Evolutionary conservation across 30 jellyfish, hydroid and myxozoan species (phyloP).

Genomic region (Chironex yamaguchii): DNA sequence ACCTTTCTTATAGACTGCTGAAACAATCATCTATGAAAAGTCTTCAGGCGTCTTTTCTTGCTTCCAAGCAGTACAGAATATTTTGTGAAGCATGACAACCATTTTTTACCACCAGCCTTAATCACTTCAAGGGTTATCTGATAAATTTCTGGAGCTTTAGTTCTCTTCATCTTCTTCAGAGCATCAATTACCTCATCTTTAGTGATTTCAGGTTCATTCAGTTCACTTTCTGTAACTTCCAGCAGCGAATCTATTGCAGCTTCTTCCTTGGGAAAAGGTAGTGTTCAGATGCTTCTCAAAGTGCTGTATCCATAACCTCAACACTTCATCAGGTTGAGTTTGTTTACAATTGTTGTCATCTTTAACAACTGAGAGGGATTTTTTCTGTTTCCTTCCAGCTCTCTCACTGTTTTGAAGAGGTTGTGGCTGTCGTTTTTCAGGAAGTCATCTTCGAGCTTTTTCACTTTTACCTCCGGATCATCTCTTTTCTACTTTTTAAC

Average conservation of each 20-base stretch:
- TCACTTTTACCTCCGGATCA: not conserved
- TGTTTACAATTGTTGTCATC: slow-evolving; percentile 8
- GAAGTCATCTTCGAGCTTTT: slow-evolving; percentile 40
- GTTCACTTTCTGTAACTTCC: no score
- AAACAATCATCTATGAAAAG: slow-evolving; percentile 24
- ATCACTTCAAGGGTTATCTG: slow-evolving; percentile 7
- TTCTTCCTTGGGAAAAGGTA: slow-evolving; percentile 23
- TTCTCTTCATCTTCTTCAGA: not conserved
- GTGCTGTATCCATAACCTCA: slow-evolving; percentile 13
- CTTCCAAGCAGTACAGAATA: slow-evolving; percentile 11
- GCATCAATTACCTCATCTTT: not conserved
- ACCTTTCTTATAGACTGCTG: slow-evolving; percentile 23
- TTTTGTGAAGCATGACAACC: slow-evolving; percentile 16
- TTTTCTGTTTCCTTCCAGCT: slow-evolving; percentile 33
- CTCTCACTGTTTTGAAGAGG: slow-evolving; percentile 34
- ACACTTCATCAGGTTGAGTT: slow-evolving; percentile 5
- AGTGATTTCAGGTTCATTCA: not conserved
- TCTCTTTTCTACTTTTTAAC: no score
- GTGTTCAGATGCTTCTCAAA: slow-evolving; percentile 41
- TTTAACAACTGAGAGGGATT: not conserved
- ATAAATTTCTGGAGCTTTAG: slow-evolving; percentile 30
- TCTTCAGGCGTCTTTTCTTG: slow-evolving; percentile 16
- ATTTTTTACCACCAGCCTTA: slow-evolving; percentile 20
- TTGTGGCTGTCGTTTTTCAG: slow-evolving; percentile 28
- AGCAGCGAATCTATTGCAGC: no score